Base-by-base conservation (phyloP, 2,888 invertebrate genomes). In the Paralinhomoeus sp. region DNA sequence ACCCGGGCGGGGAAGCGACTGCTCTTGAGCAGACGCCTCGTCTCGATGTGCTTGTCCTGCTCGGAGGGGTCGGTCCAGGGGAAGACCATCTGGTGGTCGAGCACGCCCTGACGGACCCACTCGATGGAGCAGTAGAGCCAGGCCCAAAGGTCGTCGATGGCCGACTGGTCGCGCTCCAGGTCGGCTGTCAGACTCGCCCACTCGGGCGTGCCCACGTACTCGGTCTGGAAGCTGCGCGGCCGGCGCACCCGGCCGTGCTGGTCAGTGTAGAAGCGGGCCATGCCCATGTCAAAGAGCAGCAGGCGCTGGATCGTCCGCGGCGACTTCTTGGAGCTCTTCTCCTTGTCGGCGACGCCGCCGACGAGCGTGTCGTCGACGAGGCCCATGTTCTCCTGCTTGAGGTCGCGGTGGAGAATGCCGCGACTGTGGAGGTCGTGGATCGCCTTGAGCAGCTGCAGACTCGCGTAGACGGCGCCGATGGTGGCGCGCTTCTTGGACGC, bases 381-480 rank as follows among this genome's bases (percentile, higher is more conserved):
- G 35, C 49, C 51, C 51, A 52, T 52, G 42, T 51, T 51, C 37
- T 52, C 48, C 15, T 48, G 49, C 33, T 42, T 41, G 20, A 48
- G 18, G 39, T 45, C 44, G 18, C 50, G 48, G 40, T 51, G 51
- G 17, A 51, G 40, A 13, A 52, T 39, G n/a, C 51, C 51, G 18
- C 43, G 43, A 17, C 22, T 33, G 43, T 51, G 51, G 33, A 51
- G 36, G 39, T 51, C 51, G 41, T 41, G 24, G 21, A 51, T 44
- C 21, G 50, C 51, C 36, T 52, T 51, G 27, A 51, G 41, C 45
- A 47, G 42, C 24, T 49, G 48, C 23, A 51, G 24, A 35, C 43
- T 43, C 17, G 51, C 45, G 37, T 51, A 36, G 17, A 44, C 39
- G 34, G 47, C 48, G 9, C 18, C 18, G n/a, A 35, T 7, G 31